These are phyloP conservation scores for Xiphophorus maculatus DNA, from an alignment of 2,113 vertebrate genomes.

Conservation along the genomic window DNA sequence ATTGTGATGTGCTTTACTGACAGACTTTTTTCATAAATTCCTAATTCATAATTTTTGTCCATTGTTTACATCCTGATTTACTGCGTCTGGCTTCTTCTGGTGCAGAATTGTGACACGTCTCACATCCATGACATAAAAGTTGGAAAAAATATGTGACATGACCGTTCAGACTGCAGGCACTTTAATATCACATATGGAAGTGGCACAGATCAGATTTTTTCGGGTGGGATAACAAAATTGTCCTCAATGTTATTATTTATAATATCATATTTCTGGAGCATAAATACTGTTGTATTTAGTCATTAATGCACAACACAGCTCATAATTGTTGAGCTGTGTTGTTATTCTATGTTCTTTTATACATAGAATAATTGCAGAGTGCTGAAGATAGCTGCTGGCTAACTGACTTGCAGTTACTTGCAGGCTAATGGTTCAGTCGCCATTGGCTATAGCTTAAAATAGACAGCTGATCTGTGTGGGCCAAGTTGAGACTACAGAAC, in stretches of 20 bases:
- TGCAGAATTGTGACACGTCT: no score
- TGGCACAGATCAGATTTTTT: no score
- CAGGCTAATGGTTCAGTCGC: constrained; percentile 71
- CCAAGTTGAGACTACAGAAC: constrained; percentile 43
- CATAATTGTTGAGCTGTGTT: constrained; percentile 60
- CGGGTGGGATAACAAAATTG: constrained; percentile 1
- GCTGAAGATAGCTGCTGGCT: constrained; percentile 72
- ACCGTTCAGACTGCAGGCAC: no score
- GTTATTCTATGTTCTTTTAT: constrained; percentile 65
- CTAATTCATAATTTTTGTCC: no score
- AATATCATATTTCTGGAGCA: constrained; percentile 22
- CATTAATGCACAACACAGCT: constrained; percentile 65
- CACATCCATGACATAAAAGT: no score
- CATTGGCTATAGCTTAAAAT: constrained; percentile 67
- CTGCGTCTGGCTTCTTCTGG: no score
- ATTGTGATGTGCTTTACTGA: no score
- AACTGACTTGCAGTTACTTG: constrained; percentile 71
- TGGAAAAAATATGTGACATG: no score
- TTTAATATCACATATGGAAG: no score
- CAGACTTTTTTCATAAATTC: no score
- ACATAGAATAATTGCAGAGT: constrained; percentile 63
- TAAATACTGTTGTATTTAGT: constrained; percentile 54
- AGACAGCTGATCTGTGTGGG: constrained; percentile 70
- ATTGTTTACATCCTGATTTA: no score
- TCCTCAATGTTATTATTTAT: constrained; percentile 44